These are phyloP conservation scores for Hirtodrosophila confusa DNA, from an alignment of 2,888 invertebrate species.

Conservation along the genomic window DNA sequence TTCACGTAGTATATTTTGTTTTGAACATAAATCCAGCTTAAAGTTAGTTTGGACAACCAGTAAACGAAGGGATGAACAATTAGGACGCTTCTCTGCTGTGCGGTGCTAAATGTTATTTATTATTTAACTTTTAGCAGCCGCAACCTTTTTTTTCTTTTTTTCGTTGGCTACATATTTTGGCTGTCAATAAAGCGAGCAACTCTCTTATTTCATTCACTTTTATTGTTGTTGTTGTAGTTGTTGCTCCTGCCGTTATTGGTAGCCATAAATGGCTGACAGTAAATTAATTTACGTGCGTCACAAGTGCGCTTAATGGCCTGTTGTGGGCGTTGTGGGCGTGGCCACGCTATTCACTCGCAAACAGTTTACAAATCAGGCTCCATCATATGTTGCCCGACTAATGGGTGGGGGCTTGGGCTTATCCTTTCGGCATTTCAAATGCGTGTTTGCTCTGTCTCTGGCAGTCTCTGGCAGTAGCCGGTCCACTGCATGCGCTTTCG, in stretches of 20 bases:
- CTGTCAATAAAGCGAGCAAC: slow-evolving; percentile 66
- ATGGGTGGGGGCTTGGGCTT: slow-evolving; percentile 1
- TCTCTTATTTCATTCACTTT: slow-evolving; percentile 29
- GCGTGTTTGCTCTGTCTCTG: slow-evolving; percentile 51
- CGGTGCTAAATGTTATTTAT: slow-evolving; percentile 73
- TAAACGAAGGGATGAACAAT: slow-evolving; percentile 30
- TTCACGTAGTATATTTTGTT: not conserved
- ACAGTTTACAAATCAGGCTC: slow-evolving; percentile 49
- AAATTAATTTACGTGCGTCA: slow-evolving; percentile 75
- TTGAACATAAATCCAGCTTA: slow-evolving; percentile 38
- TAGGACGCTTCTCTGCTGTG: slow-evolving; percentile 28
- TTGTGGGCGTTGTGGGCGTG: slow-evolving; percentile 40
- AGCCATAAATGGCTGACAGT: slow-evolving; percentile 68
- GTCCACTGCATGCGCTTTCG: slow-evolving; percentile 24
- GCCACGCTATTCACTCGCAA: slow-evolving; percentile 25
- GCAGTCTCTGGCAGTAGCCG: slow-evolving; percentile 1
- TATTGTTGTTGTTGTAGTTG: slow-evolving; percentile 23
- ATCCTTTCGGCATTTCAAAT: slow-evolving; percentile 55
- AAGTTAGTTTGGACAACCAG: slow-evolving; percentile 4
- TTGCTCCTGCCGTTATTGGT: slow-evolving; percentile 15
- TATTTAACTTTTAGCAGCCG: slow-evolving; percentile 67
- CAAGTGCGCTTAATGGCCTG: slow-evolving; percentile 71
- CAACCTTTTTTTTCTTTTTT: slow-evolving; percentile 47
- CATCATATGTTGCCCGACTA: slow-evolving; percentile 34
- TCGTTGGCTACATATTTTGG: slow-evolving; percentile 42